A percentile compares a stretch with the other conserved stretches of the same genome.
Conservation (phyloP, 2,797 vertebrate species). For the Chiloscyllium punctatum region DNA sequence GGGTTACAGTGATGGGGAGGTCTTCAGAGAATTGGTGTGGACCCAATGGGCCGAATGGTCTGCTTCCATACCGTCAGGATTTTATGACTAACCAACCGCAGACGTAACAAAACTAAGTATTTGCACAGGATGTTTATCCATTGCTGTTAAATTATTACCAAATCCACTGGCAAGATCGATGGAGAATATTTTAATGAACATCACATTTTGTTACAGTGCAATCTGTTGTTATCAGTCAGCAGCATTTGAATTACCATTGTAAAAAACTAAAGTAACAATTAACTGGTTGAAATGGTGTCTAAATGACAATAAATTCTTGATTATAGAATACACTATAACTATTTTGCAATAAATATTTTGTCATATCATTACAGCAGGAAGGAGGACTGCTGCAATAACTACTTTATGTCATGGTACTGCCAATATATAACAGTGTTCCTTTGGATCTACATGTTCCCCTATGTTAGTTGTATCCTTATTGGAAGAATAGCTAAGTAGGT, state of each 20-base stretch:
- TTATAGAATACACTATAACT: too few relatives aligned
- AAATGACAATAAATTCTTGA: background rate
- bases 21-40: too few relatives aligned
- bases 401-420: background rate
- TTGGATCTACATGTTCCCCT: background rate
- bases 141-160: background rate
- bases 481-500: background rate
- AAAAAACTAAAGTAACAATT: background rate
- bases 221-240: background rate
- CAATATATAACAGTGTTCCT: background rate
- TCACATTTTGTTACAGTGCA: background rate
- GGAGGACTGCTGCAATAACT: too few relatives aligned
- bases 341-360: too few relatives aligned
- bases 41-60: too few relatives aligned
- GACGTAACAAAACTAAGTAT: background rate
- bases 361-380: too few relatives aligned
- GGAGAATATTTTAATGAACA: background rate
- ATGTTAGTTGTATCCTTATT: background rate
- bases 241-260: background rate
- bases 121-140: background rate
- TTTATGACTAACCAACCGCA: too few relatives aligned
- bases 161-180: background rate
- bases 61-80: too few relatives aligned
- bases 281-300: background rate
- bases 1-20: too few relatives aligned